Conservation (phyloP, 2,888 invertebrate species). For the Idaea biselata region DNA sequence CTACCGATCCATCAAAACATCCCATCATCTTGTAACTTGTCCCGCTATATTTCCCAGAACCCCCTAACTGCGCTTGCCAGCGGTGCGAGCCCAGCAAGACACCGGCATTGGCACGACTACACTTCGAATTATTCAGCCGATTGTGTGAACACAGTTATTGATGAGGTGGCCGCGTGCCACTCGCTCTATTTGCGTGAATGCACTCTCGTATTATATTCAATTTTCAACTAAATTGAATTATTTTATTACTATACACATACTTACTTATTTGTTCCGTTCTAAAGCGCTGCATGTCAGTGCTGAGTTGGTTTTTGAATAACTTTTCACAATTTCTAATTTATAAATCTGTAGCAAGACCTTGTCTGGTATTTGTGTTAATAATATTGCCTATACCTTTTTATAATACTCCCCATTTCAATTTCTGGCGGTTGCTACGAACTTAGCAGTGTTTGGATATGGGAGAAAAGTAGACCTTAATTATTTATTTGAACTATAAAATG, state of each 20-base stretch:
- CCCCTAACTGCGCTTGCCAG: slow-evolving; percentile 33
- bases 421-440: no score
- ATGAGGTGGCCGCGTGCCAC: slow-evolving; percentile 22
- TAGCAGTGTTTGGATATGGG: no score
- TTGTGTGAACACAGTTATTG: slow-evolving; percentile 23
- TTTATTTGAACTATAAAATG: no score
- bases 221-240: neutral
- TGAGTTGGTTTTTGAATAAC: neutral
- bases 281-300: neutral
- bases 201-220: neutral
- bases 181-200: neutral
- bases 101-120: slow-evolving; percentile 46
- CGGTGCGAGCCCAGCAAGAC: slow-evolving; percentile 33
- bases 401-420: no score
- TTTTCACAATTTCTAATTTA: neutral
- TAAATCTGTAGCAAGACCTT: no score
- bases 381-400: no score
- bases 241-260: neutral
- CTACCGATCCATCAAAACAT: neutral
- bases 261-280: neutral
- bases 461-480: no score
- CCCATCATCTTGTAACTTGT: slow-evolving; percentile 9
- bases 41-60: slow-evolving; percentile 33
- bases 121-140: slow-evolving; percentile 7
- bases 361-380: no score